Base-by-base conservation (phyloP, 2,888 invertebrate species). In the Tiliacea citrago region DNA sequence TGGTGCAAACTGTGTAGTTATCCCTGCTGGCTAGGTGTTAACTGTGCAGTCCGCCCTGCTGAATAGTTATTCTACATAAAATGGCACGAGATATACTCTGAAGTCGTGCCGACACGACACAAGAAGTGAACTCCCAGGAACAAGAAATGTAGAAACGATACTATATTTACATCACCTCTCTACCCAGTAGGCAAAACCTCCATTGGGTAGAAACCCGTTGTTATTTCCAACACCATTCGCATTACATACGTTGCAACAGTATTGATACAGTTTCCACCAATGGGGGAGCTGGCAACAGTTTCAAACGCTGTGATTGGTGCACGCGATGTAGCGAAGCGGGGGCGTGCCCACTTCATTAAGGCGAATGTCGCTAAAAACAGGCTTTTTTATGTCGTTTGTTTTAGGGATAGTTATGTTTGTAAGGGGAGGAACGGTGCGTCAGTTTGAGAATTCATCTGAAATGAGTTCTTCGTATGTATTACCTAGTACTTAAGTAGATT, bases 301-400 rank as follows among this genome's bases (percentile, higher is more conserved):
- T 75, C 90, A 57, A 87, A 77, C 82, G 70, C 65, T 60, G 73
- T 86, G 85, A 93, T 92, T 92, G 90, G 92, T 73, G 62, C 81
- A 79, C 74, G 69, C 73, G 79, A 60, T 74, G 83, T 84, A 61
- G 73, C 73, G 51, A 47, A 72, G 85, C 71, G 81, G 68, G 84
- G 86, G 85, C 87, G 87, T 85, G 86, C 81, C 83, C 84, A 84
- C 88, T 88, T 90, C 90, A 90, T 91, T 90, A 90, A 81, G 75
- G 81, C 68, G 81, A 67, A 68, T 76, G 79, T 80, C 80, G 69
- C 78, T 70, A 73, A 79, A 66, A 69, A 61, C 66, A 67, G 63
- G 42, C 72, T 61, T 65, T 29, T 81, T 70, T 67, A 60, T 10
- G 77, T 29, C 53, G 73, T 77, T 67, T 77, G 73, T 73, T 68